A percentile compares a stretch with the other conserved stretches of the same genome.
Conservation (phyloP, 1,140 invertebrate species). For the Euura saliciscinereae region DNA sequence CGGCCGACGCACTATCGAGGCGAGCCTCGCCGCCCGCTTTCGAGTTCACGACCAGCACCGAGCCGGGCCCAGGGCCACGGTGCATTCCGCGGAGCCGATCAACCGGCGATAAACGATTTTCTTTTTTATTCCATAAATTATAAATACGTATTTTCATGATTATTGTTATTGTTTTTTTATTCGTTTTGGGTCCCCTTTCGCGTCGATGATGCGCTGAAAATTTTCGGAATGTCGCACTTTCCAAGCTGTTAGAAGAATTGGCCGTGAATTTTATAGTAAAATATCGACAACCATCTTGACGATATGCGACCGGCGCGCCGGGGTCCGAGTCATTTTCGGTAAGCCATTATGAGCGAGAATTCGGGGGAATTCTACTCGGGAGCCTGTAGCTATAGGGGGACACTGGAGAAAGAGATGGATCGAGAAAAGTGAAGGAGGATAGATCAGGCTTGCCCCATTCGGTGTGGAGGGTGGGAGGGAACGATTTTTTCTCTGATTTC, state of each 20-base stretch:
- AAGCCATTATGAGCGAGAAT: not conserved
- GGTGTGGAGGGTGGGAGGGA: not conserved
- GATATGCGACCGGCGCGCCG: not conserved
- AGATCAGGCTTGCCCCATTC: not conserved
- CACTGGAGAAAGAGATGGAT: not conserved
- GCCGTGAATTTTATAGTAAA: not conserved
- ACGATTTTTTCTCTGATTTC: not conserved
- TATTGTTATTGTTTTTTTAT: too few species aligned
- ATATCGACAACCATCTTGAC: not conserved
- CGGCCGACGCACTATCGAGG: constrained; percentile 48
- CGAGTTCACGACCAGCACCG: constrained; percentile 5
- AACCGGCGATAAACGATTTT: too few species aligned
- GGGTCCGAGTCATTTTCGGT: not conserved
- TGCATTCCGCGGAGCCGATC: not conserved
- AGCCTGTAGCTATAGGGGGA: not conserved
- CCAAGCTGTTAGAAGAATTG: too few species aligned
- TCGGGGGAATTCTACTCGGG: not conserved
- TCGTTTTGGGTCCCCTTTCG: too few species aligned
- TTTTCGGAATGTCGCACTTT: too few species aligned
- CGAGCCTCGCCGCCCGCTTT: constrained; percentile 6
- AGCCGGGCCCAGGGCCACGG: not conserved
- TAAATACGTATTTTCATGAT: too few species aligned
- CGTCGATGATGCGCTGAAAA: too few species aligned
- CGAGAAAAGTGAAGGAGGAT: not conserved
- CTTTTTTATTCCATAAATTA: too few species aligned